These are phyloP conservation scores for Drosophila miranda DNA, from an alignment of 1,140 invertebrate genomes.

Conservation along the genomic window DNA sequence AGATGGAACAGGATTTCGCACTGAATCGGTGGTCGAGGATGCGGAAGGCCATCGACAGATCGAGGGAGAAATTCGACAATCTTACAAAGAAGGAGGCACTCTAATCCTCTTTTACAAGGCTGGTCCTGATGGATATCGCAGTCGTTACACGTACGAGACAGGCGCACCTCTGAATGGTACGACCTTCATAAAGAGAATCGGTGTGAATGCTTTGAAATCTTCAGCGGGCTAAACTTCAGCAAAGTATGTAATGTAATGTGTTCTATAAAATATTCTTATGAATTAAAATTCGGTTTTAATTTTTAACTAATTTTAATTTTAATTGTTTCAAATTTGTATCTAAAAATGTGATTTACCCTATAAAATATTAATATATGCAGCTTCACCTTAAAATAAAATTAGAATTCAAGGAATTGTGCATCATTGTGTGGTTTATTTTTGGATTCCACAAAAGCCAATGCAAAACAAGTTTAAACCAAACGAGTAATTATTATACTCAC, in stretches of 20 bases:
- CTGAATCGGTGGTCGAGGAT: constrained; percentile 11
- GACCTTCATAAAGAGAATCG: constrained; percentile 4
- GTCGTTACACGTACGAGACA: constrained; percentile 1
- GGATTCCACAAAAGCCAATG: too few relatives aligned
- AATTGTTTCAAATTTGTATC: too few relatives aligned
- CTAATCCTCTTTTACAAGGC: constrained; percentile 5
- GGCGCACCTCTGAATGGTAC: background rate
- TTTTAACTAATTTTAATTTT: too few relatives aligned
- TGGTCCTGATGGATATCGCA: constrained; percentile 16
- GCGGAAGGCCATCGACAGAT: constrained; percentile 3
- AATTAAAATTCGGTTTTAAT: background rate
- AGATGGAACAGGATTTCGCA: constrained; percentile 20
- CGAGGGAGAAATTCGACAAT: constrained; percentile 19
- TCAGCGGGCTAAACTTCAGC: constrained; percentile 4
- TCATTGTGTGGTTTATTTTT: background rate
- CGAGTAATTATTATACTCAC: too few relatives aligned
- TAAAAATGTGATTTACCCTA: too few relatives aligned
- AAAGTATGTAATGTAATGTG: too few relatives aligned
- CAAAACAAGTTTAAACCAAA: too few relatives aligned
- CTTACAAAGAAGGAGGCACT: constrained; percentile 1
- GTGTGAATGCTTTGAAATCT: constrained; percentile 15
- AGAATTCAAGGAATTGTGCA: background rate
- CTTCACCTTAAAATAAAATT: background rate
- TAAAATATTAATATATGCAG: background rate
- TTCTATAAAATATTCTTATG: background rate